Evolutionary conservation across 1,140 invertebrate genomes (phyloP), one percentile per base, ranked within the genome.

Genomic region (Zaprionus davidi): DNA sequence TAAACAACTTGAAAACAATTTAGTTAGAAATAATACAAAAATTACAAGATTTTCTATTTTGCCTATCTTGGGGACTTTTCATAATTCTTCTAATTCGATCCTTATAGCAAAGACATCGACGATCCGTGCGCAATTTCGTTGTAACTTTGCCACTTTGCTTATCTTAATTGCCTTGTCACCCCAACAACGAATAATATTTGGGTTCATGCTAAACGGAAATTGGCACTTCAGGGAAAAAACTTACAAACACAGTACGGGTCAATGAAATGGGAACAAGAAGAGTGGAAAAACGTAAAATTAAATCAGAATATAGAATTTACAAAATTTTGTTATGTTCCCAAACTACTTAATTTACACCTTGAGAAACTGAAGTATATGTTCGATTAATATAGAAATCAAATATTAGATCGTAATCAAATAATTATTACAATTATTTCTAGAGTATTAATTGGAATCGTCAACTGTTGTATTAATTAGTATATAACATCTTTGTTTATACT

Each of bases 201-300:
- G 22, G 57, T 53, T 62, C 49, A 34, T 15, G 20, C 15, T 5
- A 15, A 62, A 13, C 57, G 67, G 67, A 70, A 70, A 70, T 53
- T 38, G 31, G 57, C 58, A 70, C 57, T 70, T 70, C 44, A 60
- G 20, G 26, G 26, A 15, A 4, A 68, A 53, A 70, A 49, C 24
- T 38, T 70, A 55, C 57, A 53, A 49, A 41, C 26, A 68, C 55
- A 68, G 7, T 49, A 56, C 28, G 7, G 4, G 26, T 20, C 41
- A 58, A 2, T n/a, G n/a, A 13, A 59, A 59, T 58, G 24, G 41
- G 13, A 2, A 2, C 6, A 24, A 46, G 15, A 7, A 9, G 2
- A 17, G 41, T 2, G 46, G 20, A 20, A 49, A 22, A 22, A 22
- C 3, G 9, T 3, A 11, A 34, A 34, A 34, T 0, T 0, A 34